A percentile compares a stretch with the other conserved stretches of the same genome.
Conservation (phyloP, 2,797 vertebrate species). For the Sebastes goodei region DNA sequence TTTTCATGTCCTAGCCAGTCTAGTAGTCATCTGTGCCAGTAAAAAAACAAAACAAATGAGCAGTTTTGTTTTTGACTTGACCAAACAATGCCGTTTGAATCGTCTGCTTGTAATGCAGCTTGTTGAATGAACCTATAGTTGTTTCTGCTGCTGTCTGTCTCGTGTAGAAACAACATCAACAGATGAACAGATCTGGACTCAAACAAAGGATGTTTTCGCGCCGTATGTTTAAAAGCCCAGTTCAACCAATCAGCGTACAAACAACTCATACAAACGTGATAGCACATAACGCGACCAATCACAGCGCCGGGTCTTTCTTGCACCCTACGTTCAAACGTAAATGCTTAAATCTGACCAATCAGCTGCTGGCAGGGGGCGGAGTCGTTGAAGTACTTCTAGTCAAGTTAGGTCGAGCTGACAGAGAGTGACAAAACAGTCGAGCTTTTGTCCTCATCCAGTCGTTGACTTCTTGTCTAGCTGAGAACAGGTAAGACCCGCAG, state of each 20-base stretch:
- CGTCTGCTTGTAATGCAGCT: too few species aligned
- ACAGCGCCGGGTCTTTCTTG: rapidly evolving
- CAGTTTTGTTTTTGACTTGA: too few species aligned
- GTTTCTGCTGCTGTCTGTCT: too few species aligned
- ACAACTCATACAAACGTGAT: background rate
- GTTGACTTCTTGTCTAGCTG: constrained; percentile 15
- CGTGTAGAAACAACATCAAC: background rate
- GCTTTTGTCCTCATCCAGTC: constrained; percentile 48
- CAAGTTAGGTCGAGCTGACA: constrained; percentile 56
- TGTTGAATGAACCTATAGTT: too few species aligned
- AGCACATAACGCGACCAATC: constrained; percentile 29
- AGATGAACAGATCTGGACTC: background rate
- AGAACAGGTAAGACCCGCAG: constrained; percentile 27
- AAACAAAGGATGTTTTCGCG: constrained; percentile 76
- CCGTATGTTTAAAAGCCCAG: constrained; percentile 72
- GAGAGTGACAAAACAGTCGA: constrained; percentile 69
- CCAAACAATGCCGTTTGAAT: too few species aligned
- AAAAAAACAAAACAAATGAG: too few species aligned
- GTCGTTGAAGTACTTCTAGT: constrained; percentile 17
- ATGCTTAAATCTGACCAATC: constrained; percentile 51
- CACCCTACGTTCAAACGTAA: constrained; percentile 48
- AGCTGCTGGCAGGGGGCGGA: constrained; percentile 24
- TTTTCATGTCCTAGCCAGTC: too few species aligned
- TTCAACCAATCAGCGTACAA: constrained; percentile 53
- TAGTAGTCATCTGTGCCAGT: too few species aligned